Evolutionary conservation across 2,888 invertebrate species (phyloP).

Genomic region (Opisthograptis luteolata): DNA sequence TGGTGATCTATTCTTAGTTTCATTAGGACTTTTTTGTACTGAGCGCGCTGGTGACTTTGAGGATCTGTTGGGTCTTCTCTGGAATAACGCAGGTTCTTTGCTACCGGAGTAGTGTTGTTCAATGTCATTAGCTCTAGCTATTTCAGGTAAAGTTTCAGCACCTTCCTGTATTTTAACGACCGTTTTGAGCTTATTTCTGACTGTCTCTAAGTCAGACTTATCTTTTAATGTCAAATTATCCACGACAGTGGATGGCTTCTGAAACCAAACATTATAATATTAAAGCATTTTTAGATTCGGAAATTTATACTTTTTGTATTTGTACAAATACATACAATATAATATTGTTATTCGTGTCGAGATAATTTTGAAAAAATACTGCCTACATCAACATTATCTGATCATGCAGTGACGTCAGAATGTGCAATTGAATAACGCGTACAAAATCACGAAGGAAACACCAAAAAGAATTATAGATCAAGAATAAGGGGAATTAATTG

Average conservation of each 20-base stretch:
- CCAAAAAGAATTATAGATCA: no score
- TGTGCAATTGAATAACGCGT: no score
- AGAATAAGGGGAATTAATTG: no score
- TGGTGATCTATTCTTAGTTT: constrained; percentile 26
- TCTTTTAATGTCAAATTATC: constrained; percentile 41
- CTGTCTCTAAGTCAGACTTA: constrained; percentile 56
- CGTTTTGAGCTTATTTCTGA: constrained; percentile 67
- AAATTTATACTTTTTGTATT: no score
- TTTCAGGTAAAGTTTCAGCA: constrained; percentile 67
- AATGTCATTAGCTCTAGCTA: constrained; percentile 62
- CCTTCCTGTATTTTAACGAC: constrained; percentile 50
- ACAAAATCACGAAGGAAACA: no score
- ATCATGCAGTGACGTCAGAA: no score
- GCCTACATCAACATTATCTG: no score
- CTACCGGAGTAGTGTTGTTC: constrained; percentile 65
- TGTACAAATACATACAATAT: no score
- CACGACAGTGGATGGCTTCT: constrained; percentile 32
- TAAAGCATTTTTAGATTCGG: no score
- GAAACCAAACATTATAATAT: no score
- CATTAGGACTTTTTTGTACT: constrained; percentile 18
- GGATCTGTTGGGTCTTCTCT: constrained; percentile 66
- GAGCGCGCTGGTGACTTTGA: constrained; percentile 36
- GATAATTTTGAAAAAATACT: no score
- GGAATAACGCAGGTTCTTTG: constrained; percentile 74
- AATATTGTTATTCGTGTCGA: no score